phyloP scores from a whole-genome alignment of 2,113 vertebrate genomes.

The human region DNA sequence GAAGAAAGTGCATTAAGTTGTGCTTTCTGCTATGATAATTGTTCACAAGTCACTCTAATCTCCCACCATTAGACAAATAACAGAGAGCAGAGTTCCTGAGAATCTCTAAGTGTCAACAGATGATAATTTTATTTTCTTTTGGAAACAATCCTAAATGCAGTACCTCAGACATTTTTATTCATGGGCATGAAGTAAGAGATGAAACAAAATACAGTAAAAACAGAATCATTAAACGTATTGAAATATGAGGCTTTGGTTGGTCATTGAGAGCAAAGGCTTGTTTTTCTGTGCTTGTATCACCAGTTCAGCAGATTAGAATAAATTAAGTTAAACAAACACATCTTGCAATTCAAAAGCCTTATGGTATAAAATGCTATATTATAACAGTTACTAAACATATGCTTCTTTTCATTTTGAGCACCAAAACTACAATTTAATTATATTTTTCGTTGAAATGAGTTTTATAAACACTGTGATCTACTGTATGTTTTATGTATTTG shows the following conservation, averaged over 20 bases:
- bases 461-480: not conserved
- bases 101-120: not conserved
- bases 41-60: not conserved
- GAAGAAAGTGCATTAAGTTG: not conserved
- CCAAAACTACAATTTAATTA: not conserved
- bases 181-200: not conserved
- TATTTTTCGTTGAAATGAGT: not conserved
- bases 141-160: not conserved
- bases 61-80: not conserved
- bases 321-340: not conserved
- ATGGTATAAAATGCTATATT: not conserved
- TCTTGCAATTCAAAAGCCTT: not conserved
- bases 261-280: not conserved
- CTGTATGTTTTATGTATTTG: not conserved
- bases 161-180: not conserved
- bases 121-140: not conserved
- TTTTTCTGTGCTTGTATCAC: not conserved
- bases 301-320: not conserved
- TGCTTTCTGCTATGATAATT: not conserved
- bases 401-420: not conserved
- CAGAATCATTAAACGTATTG: not conserved
- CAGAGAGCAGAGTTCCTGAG: not conserved
- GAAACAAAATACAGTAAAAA: slow-evolving; percentile 32
- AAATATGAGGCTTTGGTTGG: not conserved
- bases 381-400: not conserved